Percentiles rank a stretch among this genome's conserved stretches.
Conservation (phyloP, 2,113 vertebrate species). For the Calyptommatus sinebrachiatus region DNA sequence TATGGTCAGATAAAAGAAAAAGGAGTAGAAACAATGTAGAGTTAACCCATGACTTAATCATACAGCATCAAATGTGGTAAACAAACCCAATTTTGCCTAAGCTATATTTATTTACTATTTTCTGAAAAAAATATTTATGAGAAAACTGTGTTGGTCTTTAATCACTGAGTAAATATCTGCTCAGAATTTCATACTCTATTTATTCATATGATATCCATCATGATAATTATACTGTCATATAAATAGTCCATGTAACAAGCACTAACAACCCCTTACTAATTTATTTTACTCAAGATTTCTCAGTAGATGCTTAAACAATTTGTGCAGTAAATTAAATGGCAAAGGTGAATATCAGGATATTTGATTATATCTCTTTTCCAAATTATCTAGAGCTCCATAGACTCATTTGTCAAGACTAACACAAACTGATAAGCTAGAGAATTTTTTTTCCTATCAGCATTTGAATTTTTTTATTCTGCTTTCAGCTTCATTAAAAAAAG, state of each 20-base stretch:
- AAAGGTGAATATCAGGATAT: slow-evolving; percentile 23
- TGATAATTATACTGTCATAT: background rate
- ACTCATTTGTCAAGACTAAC: slow-evolving; percentile 5
- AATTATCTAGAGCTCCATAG: background rate
- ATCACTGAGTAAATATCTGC: background rate
- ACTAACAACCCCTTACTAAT: slow-evolving; percentile 6
- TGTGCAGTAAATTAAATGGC: slow-evolving; percentile 15
- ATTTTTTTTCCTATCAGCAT: background rate
- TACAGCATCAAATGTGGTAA: too few relatives aligned
- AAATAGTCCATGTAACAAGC: slow-evolving; percentile 8
- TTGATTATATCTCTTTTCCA: slow-evolving; percentile 21
- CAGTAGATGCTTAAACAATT: slow-evolving; percentile 17
- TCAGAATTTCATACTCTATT: background rate
- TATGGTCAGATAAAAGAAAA: too few relatives aligned
- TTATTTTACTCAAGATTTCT: slow-evolving; percentile 15
- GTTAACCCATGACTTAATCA: too few relatives aligned
- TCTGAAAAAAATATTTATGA: too few relatives aligned
- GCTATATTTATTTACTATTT: too few relatives aligned
- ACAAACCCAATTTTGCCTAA: too few relatives aligned
- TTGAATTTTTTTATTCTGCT: background rate
- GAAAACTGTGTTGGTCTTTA: too few relatives aligned
- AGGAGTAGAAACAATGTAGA: too few relatives aligned
- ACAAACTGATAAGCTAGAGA: background rate
- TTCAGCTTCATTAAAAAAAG: background rate
- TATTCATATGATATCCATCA: background rate